Evolutionary conservation across 2,797 vertebrate species (phyloP), one percentile per base, ranked within the genome.

Genomic region (Ceryle rudis): DNA sequence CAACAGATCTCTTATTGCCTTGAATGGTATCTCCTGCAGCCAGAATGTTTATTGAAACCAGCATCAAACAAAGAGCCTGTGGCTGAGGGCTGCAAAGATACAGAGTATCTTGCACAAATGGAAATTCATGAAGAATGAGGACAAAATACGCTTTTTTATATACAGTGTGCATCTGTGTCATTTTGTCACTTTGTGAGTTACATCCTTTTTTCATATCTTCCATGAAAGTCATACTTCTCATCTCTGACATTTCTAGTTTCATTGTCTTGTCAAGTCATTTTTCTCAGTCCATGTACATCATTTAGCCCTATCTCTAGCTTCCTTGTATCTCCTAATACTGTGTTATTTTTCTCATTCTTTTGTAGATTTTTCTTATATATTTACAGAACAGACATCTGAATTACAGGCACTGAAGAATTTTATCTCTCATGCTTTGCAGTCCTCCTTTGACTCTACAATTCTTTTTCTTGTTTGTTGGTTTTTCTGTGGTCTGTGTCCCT

Each of bases 251-350:
- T 72, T 74, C 67, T 58, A 28, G 78, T 82, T 85, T 85, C 65
- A 28, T 52, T 82, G 71, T 80, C 89, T 71, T 92, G 86, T 96
- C 73, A 75, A 52, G 22, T 77, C 93, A 93, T 96, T 94, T 94
- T 96, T 95, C 92, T 92, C 54, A 87, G 86, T 74, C 72, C 37
- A 64, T 2, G 1, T 83, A 65, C 41, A 81, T 44, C 47, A 70
- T 55, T 92, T 89, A 80, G 37, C 47, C 51, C 51, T 87, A 15
- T 74, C 81, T 70, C 60, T 74, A 89, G 11, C 25, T 93, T 85
- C 57, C 51, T 87, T 6, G 1, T 85, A 46, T 80, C 41, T 93
- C 52, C n/a, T 77, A 82, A 71, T 67, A 42, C 23, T 51, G 47
- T 31, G 31, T 88, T 80, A 69, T 77, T 93, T 92, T 96, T 71